Base-by-base conservation (phyloP, 2,797 vertebrate genomes). In the Lemur catta region DNA sequence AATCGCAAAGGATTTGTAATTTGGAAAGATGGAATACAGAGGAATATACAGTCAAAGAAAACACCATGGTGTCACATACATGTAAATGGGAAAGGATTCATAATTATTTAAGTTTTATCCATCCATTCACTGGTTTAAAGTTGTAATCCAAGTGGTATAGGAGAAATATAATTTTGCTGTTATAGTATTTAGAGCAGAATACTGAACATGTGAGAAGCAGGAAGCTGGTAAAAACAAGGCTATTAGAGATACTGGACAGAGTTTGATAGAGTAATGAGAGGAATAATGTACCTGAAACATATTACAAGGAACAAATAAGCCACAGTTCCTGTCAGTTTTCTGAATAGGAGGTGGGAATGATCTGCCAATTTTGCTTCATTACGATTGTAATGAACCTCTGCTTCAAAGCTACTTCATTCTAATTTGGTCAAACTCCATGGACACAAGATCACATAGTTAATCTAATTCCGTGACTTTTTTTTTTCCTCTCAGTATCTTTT, bases 391-490 rank as follows among this genome's bases (percentile, higher is more conserved):
- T 75, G 30, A 96, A 59, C 50, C 81, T 87, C n/a, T 85, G 41
- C 41, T 91, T 92, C 72, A 92, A 93, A 59, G 35, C 30, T 38
- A 17, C 81, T 96, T 94, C 52, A 79, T 94, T 96, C 55, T 86
- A 82, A 93, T 95, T 86, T 61, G 91, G 85, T 89, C 50, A 90
- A 84, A 75, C n/a, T 89, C 78, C 41, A 38, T 82, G 55, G 81
- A 89, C 72, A 94, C 11, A 93, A 94, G 38, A 97, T 89, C 61
- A 94, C 50, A 75, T 28, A 87, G 59, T 72, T 78, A 94, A 96
- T 89, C 61, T 74, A 79, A 90, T 94, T 96, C 55, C 65, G 11
- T 71, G 59, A 95, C 2, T 59, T 85, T 65, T 75, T 96, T 85
- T 69, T 48, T 48, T 48, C 55, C 46, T 75, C 41, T 71, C 48